Evolutionary conservation across 2,113 vertebrate species (phyloP), one percentile per base, ranked within the genome.

Genomic region (Malurus elegans): DNA sequence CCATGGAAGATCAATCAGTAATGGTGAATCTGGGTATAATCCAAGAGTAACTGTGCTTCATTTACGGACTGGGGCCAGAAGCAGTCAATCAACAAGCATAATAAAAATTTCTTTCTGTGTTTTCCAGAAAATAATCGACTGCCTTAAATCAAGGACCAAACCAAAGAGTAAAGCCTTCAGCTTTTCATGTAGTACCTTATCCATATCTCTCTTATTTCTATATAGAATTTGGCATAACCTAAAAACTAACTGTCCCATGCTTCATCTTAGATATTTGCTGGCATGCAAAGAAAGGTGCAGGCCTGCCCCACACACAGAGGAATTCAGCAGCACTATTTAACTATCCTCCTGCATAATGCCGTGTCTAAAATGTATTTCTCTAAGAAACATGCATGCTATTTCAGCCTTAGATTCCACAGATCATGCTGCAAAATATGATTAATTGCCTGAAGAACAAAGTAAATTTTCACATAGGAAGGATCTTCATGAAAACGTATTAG

Each of bases 1-100:
- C 64, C 45, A 74, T 57, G 79, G 84, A 95, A 91, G 90, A 96
- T 94, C 87, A 95, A 94, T 92, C 94, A 94, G 60, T 74, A 88
- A 92, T 83, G 64, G 81, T 83, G 80, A 67, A 90, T 80, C 67
- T 94, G 87, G 44, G 47, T 70, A 60, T 38, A 88, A 74, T 94
- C 79, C 94, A 96, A 94, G 67, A 82, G 56, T 76, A 95, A 88
- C 78, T 94, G 57, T 86, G 60, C 94, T 94, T 92, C 67, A 71
- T 88, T 90, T 93, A 36, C 60, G 78, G 56, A 83, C 71, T 58
- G 80, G 90, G 92, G 86, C 88, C 93, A 96, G 88, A 95, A 79
- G 44, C 62, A 79, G 92, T 93, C 95, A 92, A 92, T 95, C 90
- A 94, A 79, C 79, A 96, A 74, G 40, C n/a, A 60, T 79, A 95